Conservation (phyloP, 37 sponge, comb jelly and placozoan species). For the Oopsacas minuta region DNA sequence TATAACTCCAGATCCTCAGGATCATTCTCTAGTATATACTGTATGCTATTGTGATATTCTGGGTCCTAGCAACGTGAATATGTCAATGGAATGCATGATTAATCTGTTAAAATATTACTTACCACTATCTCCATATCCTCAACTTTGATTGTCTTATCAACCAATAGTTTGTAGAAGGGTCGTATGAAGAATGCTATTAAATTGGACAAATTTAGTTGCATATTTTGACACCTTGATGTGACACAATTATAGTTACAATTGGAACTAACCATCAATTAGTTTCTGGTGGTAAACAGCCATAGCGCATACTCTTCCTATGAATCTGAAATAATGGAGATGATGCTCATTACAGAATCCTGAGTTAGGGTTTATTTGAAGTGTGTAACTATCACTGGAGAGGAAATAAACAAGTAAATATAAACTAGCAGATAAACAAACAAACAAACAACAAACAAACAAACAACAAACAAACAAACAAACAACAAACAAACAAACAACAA, state of each 20-base stretch:
- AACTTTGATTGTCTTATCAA: constrained; percentile 58
- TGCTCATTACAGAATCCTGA: constrained; percentile 80
- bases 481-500: no score
- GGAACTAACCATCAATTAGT: constrained; percentile 76
- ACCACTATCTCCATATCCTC: constrained; percentile 87
- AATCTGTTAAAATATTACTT: not conserved
- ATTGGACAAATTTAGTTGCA: no score
- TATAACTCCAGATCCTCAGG: constrained; percentile 74
- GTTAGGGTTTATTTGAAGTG: constrained; percentile 92
- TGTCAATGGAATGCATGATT: constrained; percentile 8
- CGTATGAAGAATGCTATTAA: constrained; percentile 83
- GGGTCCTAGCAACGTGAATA: constrained; percentile 39
- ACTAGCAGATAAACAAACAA: no score
- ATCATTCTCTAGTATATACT: constrained; percentile 93
- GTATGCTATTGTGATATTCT: constrained; percentile 78
- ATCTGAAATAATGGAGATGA: constrained; percentile 80
- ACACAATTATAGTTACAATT: not conserved
- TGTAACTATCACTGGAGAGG: constrained; percentile 90
- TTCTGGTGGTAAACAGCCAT: constrained; percentile 96
- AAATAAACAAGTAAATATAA: not conserved
- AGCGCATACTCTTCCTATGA: constrained; percentile 83
- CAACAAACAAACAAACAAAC: no score
- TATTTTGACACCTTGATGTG: no score
- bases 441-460: no score
- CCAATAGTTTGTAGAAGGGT: constrained; percentile 92